Percentiles rank a stretch among this genome's conserved stretches.
These are phyloP conservation scores for Ellobium chinense DNA, from an alignment of 2,888 invertebrate species.

Conservation along the genomic window DNA sequence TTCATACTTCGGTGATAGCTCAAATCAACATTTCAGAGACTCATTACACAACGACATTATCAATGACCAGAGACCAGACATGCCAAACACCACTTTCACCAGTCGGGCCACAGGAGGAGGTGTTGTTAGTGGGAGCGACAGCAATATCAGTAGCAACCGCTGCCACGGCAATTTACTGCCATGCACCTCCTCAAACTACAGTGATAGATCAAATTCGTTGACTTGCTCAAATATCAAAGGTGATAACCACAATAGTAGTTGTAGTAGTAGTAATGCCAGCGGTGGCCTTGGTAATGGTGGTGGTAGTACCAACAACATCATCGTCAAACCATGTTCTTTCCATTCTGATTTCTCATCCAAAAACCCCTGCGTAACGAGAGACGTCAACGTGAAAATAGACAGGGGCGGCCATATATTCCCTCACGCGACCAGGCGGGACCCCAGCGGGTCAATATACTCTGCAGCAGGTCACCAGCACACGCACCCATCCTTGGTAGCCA, in stretches of 20 bases:
- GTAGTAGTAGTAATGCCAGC: too few relatives aligned
- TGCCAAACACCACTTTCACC: too few relatives aligned
- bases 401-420: constrained; percentile 30
- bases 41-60: background rate
- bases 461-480: constrained; percentile 6
- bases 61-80: too few relatives aligned
- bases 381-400: constrained; percentile 48
- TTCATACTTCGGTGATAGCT: background rate
- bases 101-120: background rate
- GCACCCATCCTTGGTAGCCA: constrained; percentile 58
- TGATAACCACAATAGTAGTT: too few relatives aligned
- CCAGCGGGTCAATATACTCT: constrained; percentile 14
- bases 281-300: background rate
- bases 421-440: background rate
- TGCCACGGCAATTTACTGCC: background rate
- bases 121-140: background rate
- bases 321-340: constrained; percentile 41
- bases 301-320: background rate
- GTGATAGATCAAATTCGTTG: background rate
- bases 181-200: background rate
- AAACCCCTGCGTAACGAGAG: constrained; percentile 54
- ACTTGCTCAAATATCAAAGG: constrained; percentile 5
- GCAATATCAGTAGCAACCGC: background rate
- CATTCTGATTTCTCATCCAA: background rate
- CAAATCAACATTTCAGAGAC: constrained; percentile 25